phyloP scores from a whole-genome alignment of 2,113 vertebrate species.

The Psophia crepitans region DNA sequence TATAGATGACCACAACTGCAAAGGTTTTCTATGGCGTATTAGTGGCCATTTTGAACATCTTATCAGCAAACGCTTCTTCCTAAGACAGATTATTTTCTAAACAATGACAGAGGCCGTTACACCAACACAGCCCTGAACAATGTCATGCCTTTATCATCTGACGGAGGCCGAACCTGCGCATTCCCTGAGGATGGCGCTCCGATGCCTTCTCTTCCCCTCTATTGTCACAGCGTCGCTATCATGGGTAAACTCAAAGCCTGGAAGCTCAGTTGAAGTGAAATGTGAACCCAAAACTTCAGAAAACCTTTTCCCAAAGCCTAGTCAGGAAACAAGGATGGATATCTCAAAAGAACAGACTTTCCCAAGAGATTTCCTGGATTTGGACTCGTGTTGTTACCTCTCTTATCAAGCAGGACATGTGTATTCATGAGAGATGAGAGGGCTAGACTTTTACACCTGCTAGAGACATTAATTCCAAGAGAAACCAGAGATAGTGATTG shows the following conservation, averaged over 20 bases:
- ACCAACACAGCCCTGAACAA: background rate
- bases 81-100: background rate
- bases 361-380: slow-evolving; percentile 44
- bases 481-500: background rate
- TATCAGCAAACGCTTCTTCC: background rate
- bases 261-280: background rate
- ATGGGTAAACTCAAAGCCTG: background rate
- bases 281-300: background rate
- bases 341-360: slow-evolving; percentile 36
- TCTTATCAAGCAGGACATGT: slow-evolving; percentile 18
- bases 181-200: background rate
- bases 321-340: slow-evolving; percentile 18
- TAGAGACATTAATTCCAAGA: background rate
- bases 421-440: background rate
- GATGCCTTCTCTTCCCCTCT: background rate
- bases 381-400: background rate
- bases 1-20: background rate
- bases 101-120: background rate
- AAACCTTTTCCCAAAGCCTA: background rate
- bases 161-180: background rate
- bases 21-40: background rate
- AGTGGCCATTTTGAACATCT: background rate
- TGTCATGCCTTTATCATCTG: background rate
- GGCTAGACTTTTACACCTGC: background rate
- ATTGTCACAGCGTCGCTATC: background rate